Conservation (phyloP, 2,113 vertebrate genomes). For the Microtus ochrogaster region DNA sequence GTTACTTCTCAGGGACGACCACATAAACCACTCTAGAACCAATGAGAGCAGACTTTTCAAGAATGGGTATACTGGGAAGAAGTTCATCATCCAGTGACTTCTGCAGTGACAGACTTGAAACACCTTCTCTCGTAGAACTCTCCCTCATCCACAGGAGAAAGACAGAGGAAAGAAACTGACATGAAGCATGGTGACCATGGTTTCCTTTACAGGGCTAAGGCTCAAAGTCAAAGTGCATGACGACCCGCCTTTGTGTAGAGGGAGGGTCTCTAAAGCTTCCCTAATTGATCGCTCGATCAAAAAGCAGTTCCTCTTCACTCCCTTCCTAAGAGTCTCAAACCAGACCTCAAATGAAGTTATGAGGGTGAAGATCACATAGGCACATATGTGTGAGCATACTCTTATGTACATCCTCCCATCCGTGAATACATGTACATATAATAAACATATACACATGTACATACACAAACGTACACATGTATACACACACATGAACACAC, state of each 20-base stretch:
- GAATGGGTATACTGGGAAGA: neutral
- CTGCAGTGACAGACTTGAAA: neutral
- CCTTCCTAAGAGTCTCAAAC: neutral
- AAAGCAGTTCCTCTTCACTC: neutral
- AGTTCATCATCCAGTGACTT: neutral
- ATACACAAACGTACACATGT: no score
- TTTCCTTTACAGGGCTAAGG: no score
- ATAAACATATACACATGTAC: fast-evolving
- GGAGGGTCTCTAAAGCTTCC: neutral
- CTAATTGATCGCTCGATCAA: neutral
- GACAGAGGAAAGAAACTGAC: neutral
- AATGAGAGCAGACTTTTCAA: neutral
- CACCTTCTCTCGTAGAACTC: neutral
- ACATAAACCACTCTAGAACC: no score
- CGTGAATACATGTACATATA: no score
- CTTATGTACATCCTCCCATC: neutral
- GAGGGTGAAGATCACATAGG: neutral
- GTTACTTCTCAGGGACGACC: neutral
- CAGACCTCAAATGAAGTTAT: neutral
- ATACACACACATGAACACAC: neutral
- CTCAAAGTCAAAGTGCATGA: neutral
- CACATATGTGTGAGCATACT: neutral
- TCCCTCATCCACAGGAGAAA: no score
- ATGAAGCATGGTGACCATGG: neutral
- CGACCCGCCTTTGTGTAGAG: neutral